A percentile compares a stretch with the other conserved stretches of the same genome.
phyloP scores from a whole-genome alignment of 2,888 invertebrate species.

The Patella pellucida region DNA sequence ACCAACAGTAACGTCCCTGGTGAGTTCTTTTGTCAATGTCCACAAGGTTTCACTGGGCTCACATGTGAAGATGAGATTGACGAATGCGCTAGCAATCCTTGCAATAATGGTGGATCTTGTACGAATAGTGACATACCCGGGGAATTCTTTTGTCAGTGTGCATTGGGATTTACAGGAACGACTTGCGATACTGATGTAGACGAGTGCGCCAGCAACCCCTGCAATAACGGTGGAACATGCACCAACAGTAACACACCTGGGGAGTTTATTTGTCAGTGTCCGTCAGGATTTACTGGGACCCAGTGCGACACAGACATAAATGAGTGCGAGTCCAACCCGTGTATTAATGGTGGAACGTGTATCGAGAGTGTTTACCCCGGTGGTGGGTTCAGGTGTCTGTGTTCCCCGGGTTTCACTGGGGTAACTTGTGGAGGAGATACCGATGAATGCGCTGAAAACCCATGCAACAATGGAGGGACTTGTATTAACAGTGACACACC shows the following conservation, averaged over 20 bases:
- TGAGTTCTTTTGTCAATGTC: slow-evolving; percentile 61
- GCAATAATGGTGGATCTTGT: slow-evolving; percentile 93
- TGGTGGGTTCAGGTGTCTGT: slow-evolving; percentile 64
- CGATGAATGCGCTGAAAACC: slow-evolving; percentile 87
- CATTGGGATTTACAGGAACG: slow-evolving; percentile 32
- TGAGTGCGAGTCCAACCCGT: slow-evolving; percentile 75
- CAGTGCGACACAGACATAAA: slow-evolving; percentile 94
- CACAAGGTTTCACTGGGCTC: slow-evolving; percentile 62
- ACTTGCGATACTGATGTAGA: slow-evolving; percentile 32
- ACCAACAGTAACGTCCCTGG: slow-evolving; percentile 76
- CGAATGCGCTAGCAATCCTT: slow-evolving; percentile 80
- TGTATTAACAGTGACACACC: slow-evolving; percentile 90
- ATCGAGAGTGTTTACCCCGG: slow-evolving; percentile 50
- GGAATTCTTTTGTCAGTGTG: slow-evolving; percentile 16
- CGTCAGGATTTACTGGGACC: slow-evolving; percentile 88
- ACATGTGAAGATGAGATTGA: slow-evolving; percentile 66
- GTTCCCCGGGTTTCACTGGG: slow-evolving; percentile 62
- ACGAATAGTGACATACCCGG: slow-evolving; percentile 82
- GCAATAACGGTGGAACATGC: slow-evolving; percentile 17
- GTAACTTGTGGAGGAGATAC: slow-evolving; percentile 83
- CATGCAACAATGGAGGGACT: slow-evolving; percentile 90
- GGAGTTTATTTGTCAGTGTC: slow-evolving; percentile 23
- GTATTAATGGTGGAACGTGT: slow-evolving; percentile 67
- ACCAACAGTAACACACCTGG: slow-evolving; percentile 7
- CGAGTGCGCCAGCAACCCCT: slow-evolving; percentile 20